phyloP scores from a whole-genome alignment of 1,140 invertebrate species.

The Holotrichia oblita region DNA sequence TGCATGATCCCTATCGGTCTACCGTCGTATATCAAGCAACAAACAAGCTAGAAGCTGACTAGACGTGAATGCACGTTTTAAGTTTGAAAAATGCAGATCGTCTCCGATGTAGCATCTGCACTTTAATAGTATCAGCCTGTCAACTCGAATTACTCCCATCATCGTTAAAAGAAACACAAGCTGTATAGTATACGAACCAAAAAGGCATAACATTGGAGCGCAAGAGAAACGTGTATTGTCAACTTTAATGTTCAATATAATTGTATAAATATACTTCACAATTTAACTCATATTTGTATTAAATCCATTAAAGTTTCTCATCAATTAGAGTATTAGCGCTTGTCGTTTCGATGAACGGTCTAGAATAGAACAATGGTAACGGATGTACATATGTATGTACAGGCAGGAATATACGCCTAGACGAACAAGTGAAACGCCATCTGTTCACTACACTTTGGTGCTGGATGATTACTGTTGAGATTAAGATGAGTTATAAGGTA shows the following conservation, averaged over 20 bases:
- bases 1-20: neutral
- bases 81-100: neutral
- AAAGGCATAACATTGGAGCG: neutral
- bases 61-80: neutral
- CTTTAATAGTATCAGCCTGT: neutral
- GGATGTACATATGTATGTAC: too few relatives aligned
- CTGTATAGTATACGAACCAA: neutral
- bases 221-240: neutral
- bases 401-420: too few relatives aligned
- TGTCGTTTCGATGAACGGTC: too few relatives aligned
- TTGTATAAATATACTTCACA: too few relatives aligned
- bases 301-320: too few relatives aligned
- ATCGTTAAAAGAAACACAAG: neutral
- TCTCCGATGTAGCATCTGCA: neutral
- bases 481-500: too few relatives aligned
- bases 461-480: too few relatives aligned
- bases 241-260: neutral
- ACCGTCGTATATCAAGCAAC: neutral
- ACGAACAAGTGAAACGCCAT: too few relatives aligned
- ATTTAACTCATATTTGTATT: too few relatives aligned
- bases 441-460: too few relatives aligned
- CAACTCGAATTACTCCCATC: constrained; percentile 5
- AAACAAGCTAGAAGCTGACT: neutral
- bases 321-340: too few relatives aligned
- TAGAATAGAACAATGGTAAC: too few relatives aligned